These are phyloP conservation scores for Xiphorhynchus elegans DNA, from an alignment of 2,113 vertebrate species.

Conservation along the genomic window DNA sequence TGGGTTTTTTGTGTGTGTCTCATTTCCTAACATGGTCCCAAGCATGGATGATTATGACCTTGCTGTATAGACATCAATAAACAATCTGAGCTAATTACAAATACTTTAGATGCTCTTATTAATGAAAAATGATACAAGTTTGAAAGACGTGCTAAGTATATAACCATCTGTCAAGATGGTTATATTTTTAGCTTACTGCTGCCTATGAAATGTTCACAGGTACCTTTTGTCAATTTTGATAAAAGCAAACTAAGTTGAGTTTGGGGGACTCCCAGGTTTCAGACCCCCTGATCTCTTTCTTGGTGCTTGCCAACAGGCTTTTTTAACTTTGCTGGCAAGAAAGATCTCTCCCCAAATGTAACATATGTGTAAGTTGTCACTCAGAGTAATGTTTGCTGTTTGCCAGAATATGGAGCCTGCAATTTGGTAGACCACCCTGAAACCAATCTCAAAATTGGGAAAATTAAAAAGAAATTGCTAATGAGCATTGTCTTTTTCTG, in stretches of 20 bases:
- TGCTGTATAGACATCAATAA: background rate
- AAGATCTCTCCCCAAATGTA: background rate
- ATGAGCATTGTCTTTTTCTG: background rate
- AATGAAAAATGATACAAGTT: background rate
- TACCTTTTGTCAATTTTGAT: constrained; percentile 10
- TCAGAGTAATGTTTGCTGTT: background rate
- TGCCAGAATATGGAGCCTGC: background rate
- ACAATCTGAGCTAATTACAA: constrained; percentile 6
- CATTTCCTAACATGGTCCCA: background rate
- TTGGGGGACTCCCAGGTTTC: background rate
- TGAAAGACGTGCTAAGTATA: constrained; percentile 10
- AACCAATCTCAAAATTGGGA: background rate
- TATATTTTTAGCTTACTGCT: background rate
- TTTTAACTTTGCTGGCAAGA: background rate
- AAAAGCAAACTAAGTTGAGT: background rate
- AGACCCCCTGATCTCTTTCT: background rate
- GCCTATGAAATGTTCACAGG: background rate
- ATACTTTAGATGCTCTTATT: constrained; percentile 11
- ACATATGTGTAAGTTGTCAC: background rate
- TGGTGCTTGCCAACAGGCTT: background rate
- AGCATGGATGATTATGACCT: background rate
- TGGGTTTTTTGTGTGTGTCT: background rate
- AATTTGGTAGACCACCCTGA: background rate
- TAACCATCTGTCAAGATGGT: background rate
- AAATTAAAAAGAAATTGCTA: background rate